Evolutionary conservation across 2,888 invertebrate species (phyloP), one percentile per base, ranked within the genome.

Genomic region (Heliconius aoede): DNA sequence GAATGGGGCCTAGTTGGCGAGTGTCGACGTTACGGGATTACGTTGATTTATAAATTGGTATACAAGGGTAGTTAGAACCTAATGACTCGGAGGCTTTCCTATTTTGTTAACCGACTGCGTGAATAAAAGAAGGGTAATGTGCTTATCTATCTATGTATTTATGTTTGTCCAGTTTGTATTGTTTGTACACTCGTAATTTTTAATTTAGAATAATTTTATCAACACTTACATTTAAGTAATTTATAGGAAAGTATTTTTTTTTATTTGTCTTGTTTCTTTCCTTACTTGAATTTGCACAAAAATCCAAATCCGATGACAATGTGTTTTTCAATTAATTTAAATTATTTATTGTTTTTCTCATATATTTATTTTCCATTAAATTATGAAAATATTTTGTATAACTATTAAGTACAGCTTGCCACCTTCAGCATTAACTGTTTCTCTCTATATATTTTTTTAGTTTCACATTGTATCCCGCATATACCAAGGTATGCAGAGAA

Each of bases 1-100:
- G 40, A 30, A 73, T 55, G 80, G 79, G 77, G 74, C 76, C 79
- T 73, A 77, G 78, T 79, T 79, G 78, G 78, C 68, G n/a, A 55
- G 69, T 69, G 30, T 40, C 32, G 69, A 61, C 69, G 61, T 69
- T 74, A 32, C 61, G 2, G 74, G 74, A 69, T 74, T 74, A 62
- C 21, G 30, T 26, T 72, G 72, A 60, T 60, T 72, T 72, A 72
- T 72, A 69, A 24, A 60, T 69, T 46, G 74, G 32, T 30, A 32
- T 36, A 40, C 60, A 21, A 68, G 60, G 46, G 28, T 26, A 24
- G 30, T 15, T 36, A n/a, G 60, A 11, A 30, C 69, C n/a, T 55
- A 15, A n/a, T 69, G 32, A 11, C 32, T 55, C 24, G 32, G 8
- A 55, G n/a, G 69, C 1, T 55, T 51, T 4, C 11, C 18, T 55